phyloP scores from a whole-genome alignment of 2,888 invertebrate genomes.

The Catocala fraxini region DNA sequence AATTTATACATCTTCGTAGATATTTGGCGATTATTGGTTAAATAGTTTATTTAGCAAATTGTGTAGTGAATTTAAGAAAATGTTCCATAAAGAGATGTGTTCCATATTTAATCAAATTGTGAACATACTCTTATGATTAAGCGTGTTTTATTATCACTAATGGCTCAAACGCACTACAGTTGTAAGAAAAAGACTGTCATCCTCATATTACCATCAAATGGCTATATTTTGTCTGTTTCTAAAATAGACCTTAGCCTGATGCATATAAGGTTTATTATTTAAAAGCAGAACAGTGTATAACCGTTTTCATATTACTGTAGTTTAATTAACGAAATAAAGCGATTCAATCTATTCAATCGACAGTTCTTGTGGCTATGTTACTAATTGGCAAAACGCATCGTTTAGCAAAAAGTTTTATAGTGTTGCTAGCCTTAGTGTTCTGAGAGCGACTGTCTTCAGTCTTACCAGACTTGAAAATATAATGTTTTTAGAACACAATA shows the following conservation, averaged over 20 bases:
- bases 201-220: neutral
- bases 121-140: neutral
- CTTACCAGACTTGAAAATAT: conserved; percentile 26
- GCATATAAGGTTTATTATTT: no score
- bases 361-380: no score
- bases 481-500: conserved; percentile 11
- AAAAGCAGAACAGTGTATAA: no score
- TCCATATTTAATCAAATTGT: neutral
- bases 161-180: neutral
- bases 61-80: conserved; percentile 4
- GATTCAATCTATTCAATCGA: no score
- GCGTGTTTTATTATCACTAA: neutral
- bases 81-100: conserved; percentile 5
- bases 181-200: neutral
- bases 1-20: neutral
- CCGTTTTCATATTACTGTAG: no score
- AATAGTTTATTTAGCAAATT: conserved; percentile 6
- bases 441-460: conserved; percentile 15
- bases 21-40: neutral
- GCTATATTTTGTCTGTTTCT: no score
- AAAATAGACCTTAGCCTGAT: no score
- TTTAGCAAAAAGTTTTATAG: neutral
- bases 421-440: conserved; percentile 3
- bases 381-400: no score
- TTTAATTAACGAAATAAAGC: no score